Evolutionary conservation across 2,888 invertebrate species (phyloP), one percentile per base, ranked within the genome.

Genomic region (Cremastobaeus sp.): DNA sequence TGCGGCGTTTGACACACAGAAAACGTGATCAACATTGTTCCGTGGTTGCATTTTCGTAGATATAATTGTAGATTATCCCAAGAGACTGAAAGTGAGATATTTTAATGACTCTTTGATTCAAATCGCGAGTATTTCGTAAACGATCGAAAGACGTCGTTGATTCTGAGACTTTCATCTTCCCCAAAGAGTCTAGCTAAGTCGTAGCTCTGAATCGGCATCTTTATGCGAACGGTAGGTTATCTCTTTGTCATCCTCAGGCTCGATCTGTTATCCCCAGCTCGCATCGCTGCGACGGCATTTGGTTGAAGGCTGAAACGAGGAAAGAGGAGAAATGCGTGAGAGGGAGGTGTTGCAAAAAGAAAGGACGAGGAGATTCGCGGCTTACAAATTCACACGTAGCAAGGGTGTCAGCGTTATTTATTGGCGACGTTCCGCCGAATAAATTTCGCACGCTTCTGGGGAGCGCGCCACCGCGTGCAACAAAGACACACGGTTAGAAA

Each of bases 181-280:
- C 48, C 60, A 52, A 71, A 71, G 76, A 73, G 34, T 15, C 3
- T 12, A 12, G 54, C 34, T 20, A 20, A 39, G 30, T 74, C 54
- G 48, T 73, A 48, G 45, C 41, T n/a, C 50, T 17, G 50, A 59
- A 59, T 57, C 72, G 65, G 76, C 71, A 73, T 76, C 80, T 79
- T 80, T 80, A 77, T 77, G 74, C 68, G 76, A 59, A 59, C 55
- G 62, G 48, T 66, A 43, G 64, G 71, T 78, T 75, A 62, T 64
- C 78, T 65, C 76, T 77, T 74, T 73, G 78, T 80, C 79, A 76
- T 78, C 76, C 77, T 75, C 78, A 66, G 64, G 74, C 64, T 75
- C 60, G 71, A 74, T 75, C 77, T 72, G 71, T 72, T 74, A 66
- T 60, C 65, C 74, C 43, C 70, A 20, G 35, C 39, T 76, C 69